phyloP scores from a whole-genome alignment of 2,888 invertebrate genomes.

The Caenorhabditis afra region DNA sequence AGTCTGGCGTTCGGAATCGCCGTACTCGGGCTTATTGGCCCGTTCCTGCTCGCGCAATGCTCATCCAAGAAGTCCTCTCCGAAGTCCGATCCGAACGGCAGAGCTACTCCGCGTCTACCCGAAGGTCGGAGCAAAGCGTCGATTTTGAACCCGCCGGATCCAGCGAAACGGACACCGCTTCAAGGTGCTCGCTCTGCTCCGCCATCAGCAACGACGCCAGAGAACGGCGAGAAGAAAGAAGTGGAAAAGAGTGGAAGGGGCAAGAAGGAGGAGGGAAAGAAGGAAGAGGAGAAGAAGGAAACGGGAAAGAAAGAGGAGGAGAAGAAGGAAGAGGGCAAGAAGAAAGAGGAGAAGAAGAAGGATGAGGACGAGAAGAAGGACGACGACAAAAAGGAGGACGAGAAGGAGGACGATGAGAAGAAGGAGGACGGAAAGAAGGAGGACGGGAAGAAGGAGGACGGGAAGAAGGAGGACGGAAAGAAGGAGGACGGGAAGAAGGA shows the following conservation, averaged over 20 bases:
- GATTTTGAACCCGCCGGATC: no score
- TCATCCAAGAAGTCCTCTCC: no score
- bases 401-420: background rate
- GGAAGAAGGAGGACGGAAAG: conserved; percentile 2
- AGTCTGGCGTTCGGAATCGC: no score
- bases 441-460: conserved; percentile 2
- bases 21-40: no score
- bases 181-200: no score
- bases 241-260: background rate
- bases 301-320: background rate
- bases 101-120: no score
- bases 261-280: background rate
- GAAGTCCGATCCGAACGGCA: no score
- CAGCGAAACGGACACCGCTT: no score
- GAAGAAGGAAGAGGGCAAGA: conserved; percentile 8
- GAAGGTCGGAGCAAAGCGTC: no score
- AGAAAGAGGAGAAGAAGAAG: conserved; percentile 1
- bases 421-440: conserved; percentile 11
- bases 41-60: no score
- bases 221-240: background rate
- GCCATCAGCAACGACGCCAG: background rate
- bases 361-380: background rate
- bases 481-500: background rate
- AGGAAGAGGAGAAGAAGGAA: background rate
- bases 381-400: background rate